Base-by-base conservation (phyloP, 2,888 invertebrate genomes). In the Onchidella celtica region DNA sequence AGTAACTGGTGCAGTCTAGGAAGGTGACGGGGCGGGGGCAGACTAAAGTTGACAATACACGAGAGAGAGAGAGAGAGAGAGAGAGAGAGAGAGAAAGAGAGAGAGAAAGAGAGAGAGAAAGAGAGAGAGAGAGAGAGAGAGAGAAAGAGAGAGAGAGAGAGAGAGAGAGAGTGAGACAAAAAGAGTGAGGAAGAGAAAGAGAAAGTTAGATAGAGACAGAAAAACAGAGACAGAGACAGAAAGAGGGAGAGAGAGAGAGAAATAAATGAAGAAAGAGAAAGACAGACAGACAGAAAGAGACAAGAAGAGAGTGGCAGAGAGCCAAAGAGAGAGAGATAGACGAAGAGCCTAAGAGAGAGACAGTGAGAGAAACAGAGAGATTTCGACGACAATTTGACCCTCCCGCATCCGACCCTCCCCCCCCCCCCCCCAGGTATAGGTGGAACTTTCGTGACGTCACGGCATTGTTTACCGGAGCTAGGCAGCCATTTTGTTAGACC, bases 21-120 rank as follows among this genome's bases (percentile, higher is more conserved):
- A n/a, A n/a, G n/a, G n/a, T n/a, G n/a, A n/a, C n/a, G n/a, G n/a
- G n/a, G n/a, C n/a, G n/a, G n/a, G n/a, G n/a, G n/a, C n/a, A n/a
- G n/a, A n/a, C n/a, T n/a, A n/a, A n/a, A n/a, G n/a, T n/a, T n/a
- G n/a, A n/a, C n/a, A n/a, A n/a, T n/a, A n/a, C n/a, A 34, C 34
- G 69, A 69, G 69, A 36, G 72, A 73, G 57, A 57, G 73, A 73
- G 34, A 29, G 47, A 47, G 29, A 70, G 47, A 47, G 47, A 47
- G 47, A 47, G 47, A 47, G 47, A 47, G 47, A 47, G 47, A 47
- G 47, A 47, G 47, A 17, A 47, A 47, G 47, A 47, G 47, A 17
- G 9, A 47, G 9, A 47, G 47, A 47, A 17, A 47, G 47, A 47
- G 47, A 47, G 47, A 47, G 47, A 47, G 47, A 17, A 47, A 47